A percentile compares a stretch with the other conserved stretches of the same genome.
These are phyloP conservation scores for Notamacropus eugenii DNA, from an alignment of 2,797 vertebrate species.

Conservation along the genomic window DNA sequence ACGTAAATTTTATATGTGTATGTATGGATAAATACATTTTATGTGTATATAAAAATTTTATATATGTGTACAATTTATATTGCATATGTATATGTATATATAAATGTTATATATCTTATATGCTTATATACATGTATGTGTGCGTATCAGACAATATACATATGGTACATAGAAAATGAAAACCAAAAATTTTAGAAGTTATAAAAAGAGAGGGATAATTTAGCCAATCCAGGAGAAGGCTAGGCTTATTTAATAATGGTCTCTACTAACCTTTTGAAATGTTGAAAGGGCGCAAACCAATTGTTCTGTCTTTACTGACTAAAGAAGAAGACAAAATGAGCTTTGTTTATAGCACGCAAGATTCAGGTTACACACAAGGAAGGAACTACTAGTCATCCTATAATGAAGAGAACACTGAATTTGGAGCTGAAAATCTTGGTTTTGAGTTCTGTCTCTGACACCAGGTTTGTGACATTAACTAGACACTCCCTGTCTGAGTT, in stretches of 20 bases:
- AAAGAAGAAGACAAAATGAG: background rate
- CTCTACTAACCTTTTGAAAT: background rate
- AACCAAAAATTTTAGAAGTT: background rate
- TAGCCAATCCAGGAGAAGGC: background rate
- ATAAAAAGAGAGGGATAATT: slow-evolving; percentile 21
- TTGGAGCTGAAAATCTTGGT: background rate
- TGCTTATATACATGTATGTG: background rate
- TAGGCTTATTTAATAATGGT: background rate
- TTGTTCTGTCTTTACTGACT: background rate
- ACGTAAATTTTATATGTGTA: too few relatives aligned
- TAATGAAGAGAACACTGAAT: background rate
- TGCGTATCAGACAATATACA: background rate
- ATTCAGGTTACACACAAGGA: background rate
- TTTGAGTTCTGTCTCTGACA: background rate
- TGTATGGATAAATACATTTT: too few relatives aligned
- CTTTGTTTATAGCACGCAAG: slow-evolving; percentile 22
- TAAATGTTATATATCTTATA: background rate
- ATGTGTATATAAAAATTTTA: too few relatives aligned
- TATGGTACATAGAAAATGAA: slow-evolving; percentile 20
- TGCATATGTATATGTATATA: background rate
- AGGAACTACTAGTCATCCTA: background rate
- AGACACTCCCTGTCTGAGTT: background rate
- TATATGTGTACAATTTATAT: too few relatives aligned
- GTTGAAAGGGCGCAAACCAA: slow-evolving; percentile 1
- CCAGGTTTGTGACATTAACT: background rate